phyloP scores from a whole-genome alignment of 2,888 invertebrate species.

The Troilus luridus region DNA sequence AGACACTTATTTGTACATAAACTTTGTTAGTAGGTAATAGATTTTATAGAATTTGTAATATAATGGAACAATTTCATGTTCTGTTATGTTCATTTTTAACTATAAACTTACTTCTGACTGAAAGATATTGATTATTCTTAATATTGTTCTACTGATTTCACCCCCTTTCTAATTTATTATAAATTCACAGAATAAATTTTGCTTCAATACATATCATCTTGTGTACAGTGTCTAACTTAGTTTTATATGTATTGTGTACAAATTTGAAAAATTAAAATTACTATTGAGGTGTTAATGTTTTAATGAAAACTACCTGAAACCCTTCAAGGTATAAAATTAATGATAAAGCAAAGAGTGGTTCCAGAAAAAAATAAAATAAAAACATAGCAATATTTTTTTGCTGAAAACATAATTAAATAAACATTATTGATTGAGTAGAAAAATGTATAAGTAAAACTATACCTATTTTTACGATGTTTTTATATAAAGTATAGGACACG shows the following conservation, averaged over 20 bases:
- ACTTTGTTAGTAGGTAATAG: slow-evolving; percentile 52
- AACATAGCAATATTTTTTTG: background rate
- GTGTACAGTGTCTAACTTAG: slow-evolving; percentile 66
- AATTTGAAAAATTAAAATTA: slow-evolving; percentile 63
- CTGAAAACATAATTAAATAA: background rate
- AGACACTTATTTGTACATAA: slow-evolving; percentile 54
- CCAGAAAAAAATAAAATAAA: background rate
- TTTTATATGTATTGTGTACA: slow-evolving; percentile 66
- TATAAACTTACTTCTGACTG: slow-evolving; percentile 46
- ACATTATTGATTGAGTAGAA: background rate
- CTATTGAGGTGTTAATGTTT: slow-evolving; percentile 49
- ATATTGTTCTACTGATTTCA: slow-evolving; percentile 34
- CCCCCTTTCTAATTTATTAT: slow-evolving; percentile 12
- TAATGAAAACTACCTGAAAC: slow-evolving; percentile 4
- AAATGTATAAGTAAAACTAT: background rate
- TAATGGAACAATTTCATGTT: slow-evolving; percentile 45
- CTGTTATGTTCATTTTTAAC: slow-evolving; percentile 50
- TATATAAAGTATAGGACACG: too few species aligned
- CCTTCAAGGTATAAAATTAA: background rate
- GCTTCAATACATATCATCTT: slow-evolving; percentile 66
- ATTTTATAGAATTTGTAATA: slow-evolving; percentile 50
- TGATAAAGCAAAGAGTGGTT: background rate
- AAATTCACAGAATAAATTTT: slow-evolving; percentile 61
- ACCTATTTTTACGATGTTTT: too few species aligned
- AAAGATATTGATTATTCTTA: background rate